phyloP scores from a whole-genome alignment of 1,140 invertebrate species.

The Tenebrio molitor region DNA sequence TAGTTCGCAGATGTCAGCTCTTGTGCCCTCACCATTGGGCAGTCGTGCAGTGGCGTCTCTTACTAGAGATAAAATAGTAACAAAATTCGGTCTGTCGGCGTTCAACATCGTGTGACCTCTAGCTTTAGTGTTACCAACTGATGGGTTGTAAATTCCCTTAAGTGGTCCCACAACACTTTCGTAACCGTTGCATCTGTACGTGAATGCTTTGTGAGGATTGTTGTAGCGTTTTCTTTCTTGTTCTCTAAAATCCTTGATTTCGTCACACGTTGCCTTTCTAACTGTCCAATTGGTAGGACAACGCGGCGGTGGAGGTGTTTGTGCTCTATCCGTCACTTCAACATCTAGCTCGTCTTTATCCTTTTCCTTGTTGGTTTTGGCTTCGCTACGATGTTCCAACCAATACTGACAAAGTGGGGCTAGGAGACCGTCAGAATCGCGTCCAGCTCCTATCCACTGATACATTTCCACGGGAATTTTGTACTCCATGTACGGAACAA shows the following conservation, averaged over 20 bases:
- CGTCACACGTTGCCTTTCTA: slow-evolving; percentile 80
- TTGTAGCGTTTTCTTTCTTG: slow-evolving; percentile 81
- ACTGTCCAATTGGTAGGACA: slow-evolving; percentile 86
- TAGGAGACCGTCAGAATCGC: slow-evolving; percentile 89
- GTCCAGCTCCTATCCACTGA: slow-evolving; percentile 96
- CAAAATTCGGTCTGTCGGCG: slow-evolving; percentile 89
- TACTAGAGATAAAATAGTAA: slow-evolving; percentile 91
- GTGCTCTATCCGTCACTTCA: slow-evolving; percentile 62
- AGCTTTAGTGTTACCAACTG: slow-evolving; percentile 69
- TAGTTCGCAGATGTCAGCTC: slow-evolving; percentile 89
- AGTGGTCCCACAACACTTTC: slow-evolving; percentile 91
- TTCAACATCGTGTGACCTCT: slow-evolving; percentile 88
- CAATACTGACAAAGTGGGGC: slow-evolving; percentile 81
- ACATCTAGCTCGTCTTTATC: slow-evolving; percentile 63
- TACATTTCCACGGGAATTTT: slow-evolving; percentile 82
- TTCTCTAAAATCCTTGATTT: slow-evolving; percentile 83
- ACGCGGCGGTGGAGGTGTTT: slow-evolving; percentile 71
- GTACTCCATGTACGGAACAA: slow-evolving; percentile 94
- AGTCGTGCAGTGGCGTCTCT: slow-evolving; percentile 92
- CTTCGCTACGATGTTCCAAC: slow-evolving; percentile 74
- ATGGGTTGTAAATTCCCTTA: slow-evolving; percentile 85
- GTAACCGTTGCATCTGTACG: slow-evolving; percentile 85
- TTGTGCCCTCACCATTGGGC: slow-evolving; percentile 94
- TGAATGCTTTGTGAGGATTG: slow-evolving; percentile 88
- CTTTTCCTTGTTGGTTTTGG: slow-evolving; percentile 62